Conservation (phyloP, 2,888 invertebrate genomes). For the Linnaemya tessellans region DNA sequence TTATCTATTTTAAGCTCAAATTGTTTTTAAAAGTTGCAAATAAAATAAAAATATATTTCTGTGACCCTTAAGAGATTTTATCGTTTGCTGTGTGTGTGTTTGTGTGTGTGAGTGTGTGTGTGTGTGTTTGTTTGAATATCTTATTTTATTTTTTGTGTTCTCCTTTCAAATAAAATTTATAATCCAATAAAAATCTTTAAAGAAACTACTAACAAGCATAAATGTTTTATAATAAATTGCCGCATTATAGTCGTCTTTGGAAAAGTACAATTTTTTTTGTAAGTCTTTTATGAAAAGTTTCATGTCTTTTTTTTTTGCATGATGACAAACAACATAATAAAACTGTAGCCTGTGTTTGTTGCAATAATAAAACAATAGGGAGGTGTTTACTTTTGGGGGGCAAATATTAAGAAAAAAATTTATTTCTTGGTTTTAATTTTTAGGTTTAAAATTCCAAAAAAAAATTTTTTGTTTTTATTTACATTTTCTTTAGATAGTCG, state of each 20-base stretch:
- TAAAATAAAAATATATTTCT: constrained; percentile 7
- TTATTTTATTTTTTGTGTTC: constrained; percentile 3
- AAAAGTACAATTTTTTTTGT: constrained; percentile 42
- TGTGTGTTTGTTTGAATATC: constrained; percentile 19
- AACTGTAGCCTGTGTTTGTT: constrained; percentile 44
- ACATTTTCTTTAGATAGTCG: too few relatives aligned
- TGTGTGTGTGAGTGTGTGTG: constrained; percentile 13
- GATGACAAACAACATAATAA: constrained; percentile 57
- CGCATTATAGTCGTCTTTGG: constrained; percentile 65
- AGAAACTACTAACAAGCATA: constrained; percentile 60
- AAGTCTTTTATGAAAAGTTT: constrained; percentile 39
- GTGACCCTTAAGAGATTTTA: constrained; percentile 40
- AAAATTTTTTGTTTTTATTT: too few relatives aligned
- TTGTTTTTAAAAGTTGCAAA: constrained; percentile 26
- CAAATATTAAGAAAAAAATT: background rate
- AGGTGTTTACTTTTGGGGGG: background rate
- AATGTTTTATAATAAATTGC: constrained; percentile 68
- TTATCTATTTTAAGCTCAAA: constrained; percentile 12
- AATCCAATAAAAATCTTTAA: constrained; percentile 56
- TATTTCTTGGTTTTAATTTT: too few relatives aligned
- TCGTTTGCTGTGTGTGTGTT: constrained; percentile 25
- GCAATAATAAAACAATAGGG: constrained; percentile 44
- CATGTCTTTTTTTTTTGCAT: background rate
- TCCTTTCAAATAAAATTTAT: constrained; percentile 56
- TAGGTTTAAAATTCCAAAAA: too few relatives aligned